Evolutionary conservation across 2,888 invertebrate species (phyloP), one percentile per base, ranked within the genome.

Genomic region (Encarsia formosa): DNA sequence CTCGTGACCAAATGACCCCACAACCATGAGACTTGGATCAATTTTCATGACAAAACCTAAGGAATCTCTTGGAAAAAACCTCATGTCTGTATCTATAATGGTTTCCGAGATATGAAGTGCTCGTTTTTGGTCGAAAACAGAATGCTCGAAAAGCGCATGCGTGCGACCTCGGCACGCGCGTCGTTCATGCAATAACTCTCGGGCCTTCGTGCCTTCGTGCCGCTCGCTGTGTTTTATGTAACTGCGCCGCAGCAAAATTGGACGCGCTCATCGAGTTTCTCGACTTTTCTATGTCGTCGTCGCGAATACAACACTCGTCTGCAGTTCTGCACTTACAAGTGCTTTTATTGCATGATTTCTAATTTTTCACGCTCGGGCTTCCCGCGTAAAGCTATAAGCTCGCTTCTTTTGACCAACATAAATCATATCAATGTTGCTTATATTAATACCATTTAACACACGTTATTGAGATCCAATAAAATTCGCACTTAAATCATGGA

Each of bases 11-110:
- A 22, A 1, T 11, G 1, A 6, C 15, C 29, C 15, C 9, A 60
- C 26, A 8, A 31, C 13, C 9, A 24, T 26, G 41, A 34, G 15
- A 41, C 26, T 11, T 15, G 11, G 19, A 54, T 40, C 52, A 41
- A 39, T 57, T 19, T 42, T 31, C 61, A 61, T 64, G 68, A 68
- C 67, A 68, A 65, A 63, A 39, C 52, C 40, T 61, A 45, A 16
- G 41, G 59, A 63, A 58, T 34, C 16, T 9, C 18, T 5, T 19
- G 34, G 15, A 50, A 55, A 64, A 67, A 49, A 40, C 54, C 54
- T 58, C 54, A 49, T 41, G 5, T 26, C 35, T 49, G 61, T 65
- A 64, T 44, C 57, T 38, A 6, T 4, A 11, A 1, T 50, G 41
- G 56, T 52, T 65, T 23, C 1, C 15, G 59, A 67, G 62, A 59